Base-by-base conservation (phyloP, 2,888 invertebrate genomes). In the Dicyrtoma fusca region DNA sequence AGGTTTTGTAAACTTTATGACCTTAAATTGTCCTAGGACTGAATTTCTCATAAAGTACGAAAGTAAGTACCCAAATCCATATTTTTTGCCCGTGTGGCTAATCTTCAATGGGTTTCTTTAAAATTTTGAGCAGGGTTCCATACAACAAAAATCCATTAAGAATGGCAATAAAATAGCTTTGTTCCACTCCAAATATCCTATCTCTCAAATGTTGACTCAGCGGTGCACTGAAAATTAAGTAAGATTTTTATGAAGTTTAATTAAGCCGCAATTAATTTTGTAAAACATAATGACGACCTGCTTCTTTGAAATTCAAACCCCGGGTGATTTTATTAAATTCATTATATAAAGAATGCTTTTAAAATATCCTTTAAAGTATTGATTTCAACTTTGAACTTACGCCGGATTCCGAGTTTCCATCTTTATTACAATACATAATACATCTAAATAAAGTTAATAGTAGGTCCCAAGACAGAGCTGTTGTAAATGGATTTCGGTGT, bases 61-160 rank as follows among this genome's bases (percentile, higher is more conserved):
- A n/a, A n/a, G n/a, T n/a, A n/a, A n/a, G n/a, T n/a, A n/a, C n/a
- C n/a, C n/a, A n/a, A n/a, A n/a, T n/a, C n/a, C n/a, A n/a, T n/a
- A n/a, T n/a, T n/a, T n/a, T n/a, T n/a, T n/a, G n/a, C n/a, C n/a
- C n/a, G n/a, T n/a, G n/a, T n/a, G 3, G 34, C 34, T 34, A 34
- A 34, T 57, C 25, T 25, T 21, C 25, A 3, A 57, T 57, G 49
- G 42, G 25, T n/a, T 10, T 47, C n/a, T 64, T 64, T 2, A 71
- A 59, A 42, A 65, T 17, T 13, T 45, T 6, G 23, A 55, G 47
- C 8, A 74, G 49, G 1, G 77, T 64, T 21, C 19, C 62, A 61
- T 77, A 77, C 25, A 77, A 47, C 19, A 76, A 57, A 25, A 77
- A 17, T 26, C 76, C 75, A 47, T 77, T 75, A 11, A 76, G 51